Evolutionary conservation across 2,113 vertebrate species (phyloP), one percentile per base, ranked within the genome.

Genomic region (Baryphthengus martii): DNA sequence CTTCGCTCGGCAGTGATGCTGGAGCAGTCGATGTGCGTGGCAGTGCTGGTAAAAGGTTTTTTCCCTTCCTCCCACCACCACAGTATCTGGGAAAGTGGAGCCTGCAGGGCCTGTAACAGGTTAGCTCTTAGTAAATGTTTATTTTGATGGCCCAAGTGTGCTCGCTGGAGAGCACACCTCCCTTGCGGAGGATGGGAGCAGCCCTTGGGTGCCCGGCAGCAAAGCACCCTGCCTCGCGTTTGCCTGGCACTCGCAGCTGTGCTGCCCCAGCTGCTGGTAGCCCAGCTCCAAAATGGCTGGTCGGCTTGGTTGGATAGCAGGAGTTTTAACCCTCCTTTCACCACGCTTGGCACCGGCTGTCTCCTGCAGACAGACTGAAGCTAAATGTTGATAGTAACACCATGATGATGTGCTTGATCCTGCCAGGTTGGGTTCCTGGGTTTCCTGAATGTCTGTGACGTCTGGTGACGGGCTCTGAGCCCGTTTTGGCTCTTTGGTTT

Each of bases 211-310:
- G n/a, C 40, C 44, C 0, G 3, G 17, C 59, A 49, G 53, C 1
- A 3, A 39, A 76, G 52, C 18, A 2, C 25, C 33, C 33, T 1
- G 1, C 44, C 31, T 45, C 0, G 5, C 1, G 1, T 33, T 79
- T 21, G 7, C 25, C 42, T 78, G 0, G 0, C 39, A 6, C 33
- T 62, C 6, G 3, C 11, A 24, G 40, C 75, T 0, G 0, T 0
- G 0, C 33, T 39, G 31, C 56, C 35, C 49, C 75, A 83, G 44
- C 66, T 15, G 20, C 35, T 47, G 70, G 90, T 52, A 53, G 52
- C 42, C 77, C 16, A 13, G 66, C 44, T 91, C 75, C 79, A 76
- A 42, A 68, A 83, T 66, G 63, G 62, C 71, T 68, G 85, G n/a
- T 67, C n/a, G 82, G 62, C 44, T 61, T 40, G 15, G 52, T 17